A percentile compares a stretch with the other conserved stretches of the same genome.
Conservation (phyloP, 2,888 invertebrate species). For the Stegophylla sp. region DNA sequence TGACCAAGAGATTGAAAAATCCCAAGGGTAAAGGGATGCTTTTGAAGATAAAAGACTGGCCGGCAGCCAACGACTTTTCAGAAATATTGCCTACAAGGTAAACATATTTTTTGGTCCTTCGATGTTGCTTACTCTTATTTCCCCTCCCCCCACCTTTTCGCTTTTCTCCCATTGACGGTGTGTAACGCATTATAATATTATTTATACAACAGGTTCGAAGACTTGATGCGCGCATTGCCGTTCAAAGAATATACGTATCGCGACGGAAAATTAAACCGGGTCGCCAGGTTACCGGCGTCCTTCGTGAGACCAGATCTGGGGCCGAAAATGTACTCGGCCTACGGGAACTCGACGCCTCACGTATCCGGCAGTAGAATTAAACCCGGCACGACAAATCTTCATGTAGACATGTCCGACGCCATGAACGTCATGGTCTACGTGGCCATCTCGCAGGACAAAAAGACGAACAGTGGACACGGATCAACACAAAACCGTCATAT, state of each 20-base stretch:
- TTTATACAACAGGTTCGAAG: constrained; percentile 84
- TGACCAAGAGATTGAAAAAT: constrained; percentile 80
- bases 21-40: constrained; percentile 85
- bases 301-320: constrained; percentile 95
- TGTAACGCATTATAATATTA: too few species aligned
- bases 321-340: constrained; percentile 98
- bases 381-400: constrained; percentile 94
- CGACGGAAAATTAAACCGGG: constrained; percentile 85
- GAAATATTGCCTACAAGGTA: constrained; percentile 66
- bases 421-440: constrained; percentile 98
- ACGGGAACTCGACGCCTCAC: constrained; percentile 80
- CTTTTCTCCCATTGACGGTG: too few species aligned
- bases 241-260: constrained; percentile 90
- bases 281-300: constrained; percentile 88
- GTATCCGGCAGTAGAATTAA: too few species aligned
- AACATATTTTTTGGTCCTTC: too few species aligned
- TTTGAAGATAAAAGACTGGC: constrained; percentile 96
- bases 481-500: too few species aligned
- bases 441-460: constrained; percentile 86
- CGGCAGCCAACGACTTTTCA: constrained; percentile 78
- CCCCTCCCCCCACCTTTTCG: too few species aligned
- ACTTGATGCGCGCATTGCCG: constrained; percentile 88
- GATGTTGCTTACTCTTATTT: too few species aligned
- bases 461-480: too few species aligned
- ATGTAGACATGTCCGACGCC: constrained; percentile 95